phyloP scores from a whole-genome alignment of 2,888 invertebrate species.

The Flabesymbios commensalis region DNA sequence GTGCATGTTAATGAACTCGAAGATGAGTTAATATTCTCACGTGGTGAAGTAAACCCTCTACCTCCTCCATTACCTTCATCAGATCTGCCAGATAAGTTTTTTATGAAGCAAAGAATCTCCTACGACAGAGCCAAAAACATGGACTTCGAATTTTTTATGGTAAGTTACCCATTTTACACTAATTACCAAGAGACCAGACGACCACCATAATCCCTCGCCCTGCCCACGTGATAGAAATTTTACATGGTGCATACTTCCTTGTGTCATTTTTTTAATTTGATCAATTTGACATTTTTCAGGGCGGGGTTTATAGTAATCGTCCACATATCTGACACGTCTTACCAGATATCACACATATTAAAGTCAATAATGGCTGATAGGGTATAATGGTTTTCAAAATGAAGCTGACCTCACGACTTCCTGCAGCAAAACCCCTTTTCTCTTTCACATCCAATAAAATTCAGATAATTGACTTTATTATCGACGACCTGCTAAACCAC shows the following conservation, averaged over 20 bases:
- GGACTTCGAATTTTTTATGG: conserved; percentile 4
- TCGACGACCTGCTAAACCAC: neutral
- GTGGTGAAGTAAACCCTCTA: conserved; percentile 3
- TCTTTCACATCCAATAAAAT: neutral
- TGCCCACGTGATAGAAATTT: no score
- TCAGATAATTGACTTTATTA: no score
- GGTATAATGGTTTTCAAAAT: conserved; percentile 2
- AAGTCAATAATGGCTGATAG: no score
- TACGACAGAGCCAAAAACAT: neutral
- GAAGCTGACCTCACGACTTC: conserved; percentile 1
- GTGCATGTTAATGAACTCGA: neutral
- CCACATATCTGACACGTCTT: no score
- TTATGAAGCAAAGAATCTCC: neutral
- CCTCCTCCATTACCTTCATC: neutral
- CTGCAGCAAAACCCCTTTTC: neutral
- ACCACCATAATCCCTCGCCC: no score
- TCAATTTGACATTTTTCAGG: no score
- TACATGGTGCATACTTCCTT: no score
- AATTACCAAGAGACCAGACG: no score
- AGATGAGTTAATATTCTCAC: neutral
- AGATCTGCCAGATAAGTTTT: neutral
- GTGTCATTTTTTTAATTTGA: no score
- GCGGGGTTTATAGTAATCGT: no score
- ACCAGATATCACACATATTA: no score
- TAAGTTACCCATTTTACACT: no score